These are phyloP conservation scores for Theocolax elegans DNA, from an alignment of 1,140 invertebrate genomes.

Conservation along the genomic window DNA sequence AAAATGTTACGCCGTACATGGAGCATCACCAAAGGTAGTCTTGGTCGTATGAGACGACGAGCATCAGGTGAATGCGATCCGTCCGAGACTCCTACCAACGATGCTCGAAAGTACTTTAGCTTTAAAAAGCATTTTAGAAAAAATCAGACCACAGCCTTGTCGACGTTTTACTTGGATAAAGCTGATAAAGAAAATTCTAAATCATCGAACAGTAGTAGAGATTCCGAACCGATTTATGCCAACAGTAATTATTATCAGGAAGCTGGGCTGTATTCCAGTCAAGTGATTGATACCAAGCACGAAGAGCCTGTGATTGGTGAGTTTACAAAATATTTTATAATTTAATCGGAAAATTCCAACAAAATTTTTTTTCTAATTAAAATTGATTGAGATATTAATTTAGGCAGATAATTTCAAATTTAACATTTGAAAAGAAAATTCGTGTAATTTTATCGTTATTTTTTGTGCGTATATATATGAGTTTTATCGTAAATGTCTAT, in stretches of 20 bases:
- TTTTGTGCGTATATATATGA: too few relatives aligned
- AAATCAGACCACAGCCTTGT: slow-evolving; percentile 41
- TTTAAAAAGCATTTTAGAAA: slow-evolving; percentile 60
- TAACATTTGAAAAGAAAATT: too few relatives aligned
- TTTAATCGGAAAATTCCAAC: too few relatives aligned
- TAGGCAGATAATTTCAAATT: too few relatives aligned
- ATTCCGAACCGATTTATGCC: slow-evolving; percentile 20
- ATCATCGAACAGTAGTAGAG: too few relatives aligned
- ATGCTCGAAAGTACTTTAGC: slow-evolving; percentile 58
- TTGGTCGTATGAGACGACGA: slow-evolving; percentile 57
- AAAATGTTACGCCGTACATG: slow-evolving; percentile 61
- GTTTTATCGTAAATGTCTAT: too few relatives aligned
- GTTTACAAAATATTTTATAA: too few relatives aligned
- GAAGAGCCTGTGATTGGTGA: too few relatives aligned
- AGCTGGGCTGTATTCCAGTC: neutral
- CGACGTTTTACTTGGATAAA: slow-evolving; percentile 60
- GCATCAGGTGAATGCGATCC: slow-evolving; percentile 44
- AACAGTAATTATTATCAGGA: slow-evolving; percentile 31
- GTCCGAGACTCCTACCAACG: neutral
- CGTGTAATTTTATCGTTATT: too few relatives aligned
- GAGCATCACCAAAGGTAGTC: slow-evolving; percentile 64
- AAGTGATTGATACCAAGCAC: too few relatives aligned
- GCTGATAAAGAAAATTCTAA: neutral
- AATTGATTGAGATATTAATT: too few relatives aligned
- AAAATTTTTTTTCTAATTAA: too few relatives aligned